These are phyloP conservation scores for Notolabrus celidotus DNA, from an alignment of 2,797 vertebrate species.

Conservation along the genomic window DNA sequence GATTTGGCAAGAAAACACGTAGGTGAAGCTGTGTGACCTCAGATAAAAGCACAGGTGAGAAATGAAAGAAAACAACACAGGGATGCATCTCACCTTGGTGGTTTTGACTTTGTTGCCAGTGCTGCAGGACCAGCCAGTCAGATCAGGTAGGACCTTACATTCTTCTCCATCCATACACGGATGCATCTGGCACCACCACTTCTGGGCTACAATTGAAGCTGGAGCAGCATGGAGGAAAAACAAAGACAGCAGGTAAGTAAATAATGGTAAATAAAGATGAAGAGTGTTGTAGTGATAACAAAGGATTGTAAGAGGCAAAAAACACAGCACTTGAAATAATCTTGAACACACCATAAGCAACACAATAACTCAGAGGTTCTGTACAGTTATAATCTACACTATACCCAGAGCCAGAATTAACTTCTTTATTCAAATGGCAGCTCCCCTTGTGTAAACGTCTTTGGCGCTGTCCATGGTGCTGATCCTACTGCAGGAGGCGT, in stretches of 20 bases:
- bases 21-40: neutral
- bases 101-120: slow-evolving; percentile 90
- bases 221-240: slow-evolving; percentile 13
- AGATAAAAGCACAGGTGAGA: slow-evolving; percentile 1
- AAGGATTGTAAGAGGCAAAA: neutral
- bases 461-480: slow-evolving; percentile 26
- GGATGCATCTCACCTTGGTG: slow-evolving; percentile 82
- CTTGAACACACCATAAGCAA: neutral
- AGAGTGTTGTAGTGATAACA: neutral
- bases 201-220: slow-evolving; percentile 88
- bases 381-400: neutral
- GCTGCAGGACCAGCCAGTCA: slow-evolving; percentile 88
- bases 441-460: neutral
- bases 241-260: slow-evolving; percentile 7
- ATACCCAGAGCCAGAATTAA: neutral
- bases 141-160: slow-evolving; percentile 86
- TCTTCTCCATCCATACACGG: slow-evolving; percentile 88
- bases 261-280: neutral
- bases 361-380: neutral
- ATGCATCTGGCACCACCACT: slow-evolving; percentile 90
- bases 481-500: neutral
- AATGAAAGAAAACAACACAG: neutral
- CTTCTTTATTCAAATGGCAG: neutral
- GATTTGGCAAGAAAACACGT: neutral
- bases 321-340: neutral